Conservation (phyloP, 1,140 invertebrate genomes). For the Ips nitidus region DNA sequence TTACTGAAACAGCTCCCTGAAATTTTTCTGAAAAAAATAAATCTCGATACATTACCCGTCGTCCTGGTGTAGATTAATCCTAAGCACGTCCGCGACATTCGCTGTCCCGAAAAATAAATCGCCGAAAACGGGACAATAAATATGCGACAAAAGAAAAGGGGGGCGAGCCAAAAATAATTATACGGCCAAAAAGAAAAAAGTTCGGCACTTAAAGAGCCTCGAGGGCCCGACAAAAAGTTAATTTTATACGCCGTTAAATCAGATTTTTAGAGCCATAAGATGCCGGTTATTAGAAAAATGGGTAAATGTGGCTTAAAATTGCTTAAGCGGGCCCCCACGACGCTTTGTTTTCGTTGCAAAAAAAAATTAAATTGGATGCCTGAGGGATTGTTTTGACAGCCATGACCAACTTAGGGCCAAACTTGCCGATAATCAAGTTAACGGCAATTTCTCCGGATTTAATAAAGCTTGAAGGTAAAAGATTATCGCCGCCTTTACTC, state of each 20-base stretch:
- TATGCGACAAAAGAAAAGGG: slow-evolving; percentile 5
- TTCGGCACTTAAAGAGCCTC: slow-evolving; percentile 18
- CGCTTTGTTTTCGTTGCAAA: neutral
- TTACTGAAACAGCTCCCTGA: too few species aligned
- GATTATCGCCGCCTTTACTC: slow-evolving; percentile 27
- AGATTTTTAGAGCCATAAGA: slow-evolving; percentile 22
- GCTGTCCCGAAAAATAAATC: neutral
- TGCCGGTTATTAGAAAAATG: slow-evolving; percentile 21
- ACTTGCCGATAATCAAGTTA: slow-evolving; percentile 10
- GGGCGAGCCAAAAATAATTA: slow-evolving; percentile 22
- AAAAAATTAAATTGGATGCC: neutral
- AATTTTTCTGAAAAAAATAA: too few species aligned
- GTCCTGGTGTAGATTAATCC: too few species aligned
- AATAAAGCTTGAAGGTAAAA: slow-evolving; percentile 34
- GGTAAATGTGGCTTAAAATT: slow-evolving; percentile 24
- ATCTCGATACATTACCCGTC: too few species aligned
- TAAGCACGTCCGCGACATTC: too few species aligned
- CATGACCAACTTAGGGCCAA: too few species aligned
- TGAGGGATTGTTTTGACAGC: neutral
- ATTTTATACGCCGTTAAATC: slow-evolving; percentile 30
- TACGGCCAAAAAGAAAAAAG: slow-evolving; percentile 14
- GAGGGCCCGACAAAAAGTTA: slow-evolving; percentile 22
- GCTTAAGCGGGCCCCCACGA: neutral
- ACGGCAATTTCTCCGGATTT: slow-evolving; percentile 33
- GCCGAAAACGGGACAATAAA: slow-evolving; percentile 5